A percentile compares a stretch with the other conserved stretches of the same genome.
Evolutionary conservation across 2,888 invertebrate genomes (phyloP).

Genomic region (Fragum sueziense): DNA sequence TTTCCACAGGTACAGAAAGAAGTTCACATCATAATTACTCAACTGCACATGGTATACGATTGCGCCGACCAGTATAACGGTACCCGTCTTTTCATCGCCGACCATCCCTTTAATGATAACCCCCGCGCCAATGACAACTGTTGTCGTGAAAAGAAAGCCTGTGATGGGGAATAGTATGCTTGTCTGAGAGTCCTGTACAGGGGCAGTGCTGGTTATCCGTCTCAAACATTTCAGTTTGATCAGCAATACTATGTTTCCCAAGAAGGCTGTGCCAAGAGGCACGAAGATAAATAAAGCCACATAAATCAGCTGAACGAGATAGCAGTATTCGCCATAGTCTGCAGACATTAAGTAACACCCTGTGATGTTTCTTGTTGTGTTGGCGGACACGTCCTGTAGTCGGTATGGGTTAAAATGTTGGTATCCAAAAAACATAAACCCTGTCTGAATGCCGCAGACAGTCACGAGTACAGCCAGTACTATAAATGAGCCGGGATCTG

Average conservation of each 20-base stretch:
- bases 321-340: neutral
- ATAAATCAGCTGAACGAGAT: neutral
- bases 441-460: neutral
- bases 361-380: neutral
- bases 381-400: neutral
- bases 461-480: neutral
- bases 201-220: too few relatives aligned
- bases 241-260: neutral
- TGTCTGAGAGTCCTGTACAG: neutral
- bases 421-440: neutral
- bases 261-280: neutral
- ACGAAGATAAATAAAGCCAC: neutral
- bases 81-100: too few relatives aligned
- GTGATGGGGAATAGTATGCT: neutral
- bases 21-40: too few relatives aligned
- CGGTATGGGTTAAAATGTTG: neutral
- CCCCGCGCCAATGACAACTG: neutral
- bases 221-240: neutral
- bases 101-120: neutral
- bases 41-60: too few relatives aligned
- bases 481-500: too few relatives aligned
- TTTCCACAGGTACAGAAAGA: too few relatives aligned
- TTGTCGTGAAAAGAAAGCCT: neutral
- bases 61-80: too few relatives aligned
- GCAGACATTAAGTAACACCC: neutral